Conservation (phyloP, 2,113 vertebrate genomes). For the Glaucomys volans region DNA sequence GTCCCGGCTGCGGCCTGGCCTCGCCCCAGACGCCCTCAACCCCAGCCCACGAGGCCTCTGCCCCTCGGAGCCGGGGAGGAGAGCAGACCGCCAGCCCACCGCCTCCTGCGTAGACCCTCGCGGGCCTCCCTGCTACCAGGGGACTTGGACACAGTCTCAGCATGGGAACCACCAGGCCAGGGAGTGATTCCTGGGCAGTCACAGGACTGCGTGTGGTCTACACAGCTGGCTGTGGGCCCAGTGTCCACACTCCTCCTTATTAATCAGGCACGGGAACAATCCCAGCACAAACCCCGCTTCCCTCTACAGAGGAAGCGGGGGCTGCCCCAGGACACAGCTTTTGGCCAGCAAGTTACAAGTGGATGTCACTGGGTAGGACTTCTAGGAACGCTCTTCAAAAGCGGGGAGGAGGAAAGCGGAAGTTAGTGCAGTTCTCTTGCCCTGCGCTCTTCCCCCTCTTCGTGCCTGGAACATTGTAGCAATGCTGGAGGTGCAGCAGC, state of each 20-base stretch:
- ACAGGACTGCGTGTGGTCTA: not conserved
- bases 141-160: too few species aligned
- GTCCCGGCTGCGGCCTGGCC: not conserved
- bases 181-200: not conserved
- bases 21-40: accelerated
- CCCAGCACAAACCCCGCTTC: not conserved
- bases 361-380: not conserved
- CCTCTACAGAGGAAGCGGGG: not conserved
- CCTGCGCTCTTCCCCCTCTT: not conserved
- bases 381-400: not conserved
- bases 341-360: not conserved
- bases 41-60: too few species aligned
- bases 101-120: too few species aligned
- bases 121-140: too few species aligned
- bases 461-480: not conserved
- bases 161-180: not conserved
- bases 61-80: too few species aligned
- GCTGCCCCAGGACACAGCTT: not conserved
- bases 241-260: not conserved
- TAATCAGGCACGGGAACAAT: not conserved
- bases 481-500: not conserved
- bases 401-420: not conserved
- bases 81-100: too few species aligned
- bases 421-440: not conserved
- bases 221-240: not conserved